Evolutionary conservation across 1,140 invertebrate genomes (phyloP).

Genomic region (Gryllus bimaculatus): DNA sequence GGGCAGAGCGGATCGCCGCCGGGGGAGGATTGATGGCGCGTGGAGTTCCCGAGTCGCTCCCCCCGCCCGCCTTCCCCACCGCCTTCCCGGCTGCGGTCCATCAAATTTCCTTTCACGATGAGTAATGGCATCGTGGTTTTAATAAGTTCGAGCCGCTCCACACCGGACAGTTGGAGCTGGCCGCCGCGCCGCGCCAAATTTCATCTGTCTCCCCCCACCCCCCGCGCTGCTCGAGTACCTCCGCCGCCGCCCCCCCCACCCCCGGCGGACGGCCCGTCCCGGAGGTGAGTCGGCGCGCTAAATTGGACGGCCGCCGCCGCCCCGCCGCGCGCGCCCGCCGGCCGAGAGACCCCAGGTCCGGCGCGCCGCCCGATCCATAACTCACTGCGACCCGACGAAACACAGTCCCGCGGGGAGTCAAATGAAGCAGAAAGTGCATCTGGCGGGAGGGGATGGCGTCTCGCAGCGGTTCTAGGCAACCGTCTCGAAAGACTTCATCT

Average conservation of each 20-base stretch:
- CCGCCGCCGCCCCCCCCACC: too few species aligned
- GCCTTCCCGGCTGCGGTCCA: neutral
- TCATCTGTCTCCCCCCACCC: neutral
- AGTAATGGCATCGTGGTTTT: neutral
- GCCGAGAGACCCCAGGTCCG: neutral
- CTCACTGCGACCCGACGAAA: neutral
- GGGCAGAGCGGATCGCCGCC: too few species aligned
- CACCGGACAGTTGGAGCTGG: neutral
- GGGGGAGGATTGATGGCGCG: too few species aligned
- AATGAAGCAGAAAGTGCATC: neutral
- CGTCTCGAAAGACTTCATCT: too few species aligned
- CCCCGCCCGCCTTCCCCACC: too few species aligned
- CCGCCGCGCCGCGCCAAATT: neutral
- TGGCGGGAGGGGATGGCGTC: neutral
- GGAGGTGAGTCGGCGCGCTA: neutral
- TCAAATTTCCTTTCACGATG: conserved; percentile 1
- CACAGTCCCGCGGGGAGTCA: neutral
- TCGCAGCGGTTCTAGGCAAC: neutral
- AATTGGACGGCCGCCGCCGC: too few species aligned
- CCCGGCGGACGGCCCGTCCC: neutral
- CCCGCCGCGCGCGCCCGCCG: too few species aligned
- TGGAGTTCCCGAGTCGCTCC: neutral
- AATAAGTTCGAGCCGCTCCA: neutral
- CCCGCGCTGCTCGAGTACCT: neutral
- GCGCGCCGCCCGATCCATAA: neutral